Base-by-base conservation (phyloP, 2,113 vertebrate genomes). In the Gorsachius goisagi region DNA sequence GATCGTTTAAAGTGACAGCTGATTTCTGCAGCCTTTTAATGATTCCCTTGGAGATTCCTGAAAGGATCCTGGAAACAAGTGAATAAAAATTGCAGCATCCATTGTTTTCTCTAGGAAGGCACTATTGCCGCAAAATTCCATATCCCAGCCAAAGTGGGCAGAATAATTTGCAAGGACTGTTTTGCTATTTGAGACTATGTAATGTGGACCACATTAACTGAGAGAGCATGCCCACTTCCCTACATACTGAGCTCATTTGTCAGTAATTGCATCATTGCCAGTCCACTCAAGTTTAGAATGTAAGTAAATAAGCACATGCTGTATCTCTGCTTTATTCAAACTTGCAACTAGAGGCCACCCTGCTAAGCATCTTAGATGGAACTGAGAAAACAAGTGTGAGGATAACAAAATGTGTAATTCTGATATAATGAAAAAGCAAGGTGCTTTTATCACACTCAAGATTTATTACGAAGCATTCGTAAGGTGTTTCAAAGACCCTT, bases 21-120 rank as follows among this genome's bases (percentile, higher is more conserved):
- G 88, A 90, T 91, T 92, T 90, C 81, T 94, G 21, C 44, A 89
- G 56, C 90, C 76, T 91, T 22, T n/a, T 92, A 89, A 74, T 75
- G 35, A 90, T 91, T 96, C 49, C 89, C 89, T 89, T 72, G 69
- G 77, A 93, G 88, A 85, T 72, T 93, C 73, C 62, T 73, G 86
- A 92, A 92, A 92, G 83, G 49, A 78, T 92, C 64, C 69, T 75
- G 76, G 60, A 92, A 72, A 80, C 55, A 92, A 88, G 80, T 73
- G 45, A 85, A 68, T 82, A 88, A 67, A 84, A 79, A 71, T 35
- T 73, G 33, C 64, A 86, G 24, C 64, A 50, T 78, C 56, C 19
- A 37, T 78, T 11, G 1, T 77, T 95, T 87, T 89, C 39, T 84
- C 39, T 75, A 72, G 47, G 33, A 94, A 80, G 59, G 44, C 50